Conservation (phyloP, 2,113 vertebrate genomes). For the Vicugna pacos region DNA sequence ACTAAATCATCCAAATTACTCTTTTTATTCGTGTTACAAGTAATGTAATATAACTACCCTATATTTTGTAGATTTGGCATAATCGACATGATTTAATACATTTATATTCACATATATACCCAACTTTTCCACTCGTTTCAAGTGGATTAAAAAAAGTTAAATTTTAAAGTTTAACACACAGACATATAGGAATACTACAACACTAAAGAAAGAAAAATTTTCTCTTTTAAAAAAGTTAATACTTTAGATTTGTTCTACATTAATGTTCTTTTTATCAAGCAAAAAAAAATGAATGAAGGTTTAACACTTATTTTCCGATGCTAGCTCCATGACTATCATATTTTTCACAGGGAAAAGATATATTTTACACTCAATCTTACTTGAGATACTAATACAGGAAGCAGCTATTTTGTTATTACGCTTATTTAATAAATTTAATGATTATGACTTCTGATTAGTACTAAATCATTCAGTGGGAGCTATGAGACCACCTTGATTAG, state of each 20-base stretch:
- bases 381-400: neutral
- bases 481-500: neutral
- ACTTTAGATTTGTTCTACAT: neutral
- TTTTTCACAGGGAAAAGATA: neutral
- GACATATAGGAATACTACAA: neutral
- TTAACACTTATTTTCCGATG: neutral
- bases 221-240: neutral
- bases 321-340: neutral
- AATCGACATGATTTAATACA: conserved; percentile 62
- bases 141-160: neutral
- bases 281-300: neutral
- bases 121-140: neutral
- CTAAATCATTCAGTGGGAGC: neutral
- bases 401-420: neutral
- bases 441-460: neutral
- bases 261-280: neutral
- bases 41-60: conserved; percentile 54
- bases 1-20: conserved; percentile 57
- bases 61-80: conserved; percentile 58
- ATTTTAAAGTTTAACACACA: neutral
- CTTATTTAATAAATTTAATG: neutral
- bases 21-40: conserved; percentile 54
- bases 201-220: neutral
- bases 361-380: neutral
- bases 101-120: neutral